Base-by-base conservation (phyloP, 2,888 invertebrate species). In the Crioceris asparagi region DNA sequence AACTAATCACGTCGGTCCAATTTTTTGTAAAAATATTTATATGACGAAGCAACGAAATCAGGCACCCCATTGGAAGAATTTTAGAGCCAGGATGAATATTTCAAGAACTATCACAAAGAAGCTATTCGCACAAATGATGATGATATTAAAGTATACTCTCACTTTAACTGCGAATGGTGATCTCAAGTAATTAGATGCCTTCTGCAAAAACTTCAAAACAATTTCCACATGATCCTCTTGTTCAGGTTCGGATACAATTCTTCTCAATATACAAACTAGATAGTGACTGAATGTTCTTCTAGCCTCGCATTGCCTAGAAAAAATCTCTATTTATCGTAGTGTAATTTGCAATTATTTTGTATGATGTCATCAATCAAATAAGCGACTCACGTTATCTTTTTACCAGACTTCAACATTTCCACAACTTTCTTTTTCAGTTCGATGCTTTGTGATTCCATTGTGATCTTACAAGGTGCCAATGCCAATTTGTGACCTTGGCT, bases 231-330 rank as follows among this genome's bases (percentile, higher is more conserved):
- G 75, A 32, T 63, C 71, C 15, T 68, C 69, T 53, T 71, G 68
- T 56, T 73, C 72, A 1, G 61, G 57, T 4, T 69, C 66, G 57
- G 69, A 59, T 54, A 76, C 65, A 65, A 79, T 66, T 49, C 85
- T 74, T 51, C 77, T 76, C 50, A 87, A 65, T 41, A 87, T 74
- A 57, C 77, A 76, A 47, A 77, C 75, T 43, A 88, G 71, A 67
- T 82, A 88, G 52, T 80, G 71, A 1, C 81, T 79, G 62, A 88
- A 88, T 1, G 80, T 77, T 60, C 79, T 80, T 4, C 87, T 72
- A 0, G 80, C 77, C 58, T 86, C 82, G 38, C 73, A 72, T 62
- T 70, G 70, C 11, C 77, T 77, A 64, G 26, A 60, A 62, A n/a
- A n/a, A n/a, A n/a, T n/a, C n/a, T n/a, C n/a, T n/a, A n/a, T n/a